phyloP scores from a whole-genome alignment of 2,797 vertebrate species.

The Crenuchus spilurus region DNA sequence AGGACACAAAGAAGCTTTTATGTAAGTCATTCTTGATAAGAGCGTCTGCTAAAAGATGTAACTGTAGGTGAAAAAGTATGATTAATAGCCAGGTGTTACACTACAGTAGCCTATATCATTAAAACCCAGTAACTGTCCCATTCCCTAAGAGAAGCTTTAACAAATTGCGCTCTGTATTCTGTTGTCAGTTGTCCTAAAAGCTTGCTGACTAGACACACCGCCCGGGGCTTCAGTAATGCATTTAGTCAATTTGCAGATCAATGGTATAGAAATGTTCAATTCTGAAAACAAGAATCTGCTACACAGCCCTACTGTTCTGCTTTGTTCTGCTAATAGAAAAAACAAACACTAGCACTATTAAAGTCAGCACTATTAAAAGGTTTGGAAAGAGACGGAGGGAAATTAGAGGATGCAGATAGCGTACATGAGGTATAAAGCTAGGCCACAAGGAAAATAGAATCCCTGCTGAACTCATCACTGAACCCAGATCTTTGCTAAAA shows the following conservation, averaged over 20 bases:
- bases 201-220: slow-evolving; percentile 26
- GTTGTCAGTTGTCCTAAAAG: slow-evolving; percentile 27
- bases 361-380: slow-evolving; percentile 32
- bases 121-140: not conserved
- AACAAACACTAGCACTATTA: slow-evolving; percentile 15
- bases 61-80: no score
- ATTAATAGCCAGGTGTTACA: no score
- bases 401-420: slow-evolving; percentile 42
- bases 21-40: no score
- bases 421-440: slow-evolving; percentile 42
- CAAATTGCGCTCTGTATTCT: not conserved
- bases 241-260: slow-evolving; percentile 51
- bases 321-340: slow-evolving; percentile 34
- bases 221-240: slow-evolving; percentile 20
- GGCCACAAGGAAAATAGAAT: slow-evolving; percentile 40
- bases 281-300: slow-evolving; percentile 28
- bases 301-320: slow-evolving; percentile 22
- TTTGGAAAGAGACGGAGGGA: slow-evolving; percentile 24
- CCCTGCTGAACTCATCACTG: slow-evolving; percentile 43
- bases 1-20: no score
- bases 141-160: not conserved
- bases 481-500: slow-evolving; percentile 31
- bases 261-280: slow-evolving; percentile 41
- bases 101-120: not conserved
- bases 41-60: no score